A percentile compares a stretch with the other conserved stretches of the same genome.
Evolutionary conservation across 2,797 vertebrate genomes (phyloP).

Genomic region (Emydoidea blandingii): DNA sequence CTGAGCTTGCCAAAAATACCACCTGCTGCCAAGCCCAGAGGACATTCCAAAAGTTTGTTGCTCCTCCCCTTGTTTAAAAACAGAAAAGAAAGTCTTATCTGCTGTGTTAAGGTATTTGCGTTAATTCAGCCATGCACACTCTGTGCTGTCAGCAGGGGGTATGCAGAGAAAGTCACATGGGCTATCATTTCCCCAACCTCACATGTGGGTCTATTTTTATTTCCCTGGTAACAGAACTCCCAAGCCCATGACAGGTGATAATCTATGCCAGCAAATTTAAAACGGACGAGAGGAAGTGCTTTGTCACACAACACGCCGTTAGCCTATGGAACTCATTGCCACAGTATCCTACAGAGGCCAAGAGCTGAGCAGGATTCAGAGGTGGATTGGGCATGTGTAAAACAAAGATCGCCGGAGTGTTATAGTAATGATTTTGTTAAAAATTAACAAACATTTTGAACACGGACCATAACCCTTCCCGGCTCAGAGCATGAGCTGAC

Average conservation of each 20-base stretch:
- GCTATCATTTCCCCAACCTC: not conserved
- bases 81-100: not conserved
- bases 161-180: not conserved
- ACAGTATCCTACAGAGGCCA: not conserved
- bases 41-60: slow-evolving; percentile 54
- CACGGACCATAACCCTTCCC: not conserved
- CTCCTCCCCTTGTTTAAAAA: not conserved
- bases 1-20: not conserved
- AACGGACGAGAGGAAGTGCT: not conserved
- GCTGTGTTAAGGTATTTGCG: not conserved
- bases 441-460: not conserved
- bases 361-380: not conserved
- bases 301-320: not conserved
- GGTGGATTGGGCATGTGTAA: too few species aligned
- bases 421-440: not conserved
- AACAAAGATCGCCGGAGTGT: not conserved
- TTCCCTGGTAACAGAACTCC: not conserved
- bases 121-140: not conserved
- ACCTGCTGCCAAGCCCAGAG: not conserved
- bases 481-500: not conserved
- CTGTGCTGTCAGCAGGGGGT: not conserved
- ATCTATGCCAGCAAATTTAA: not conserved
- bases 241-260: not conserved
- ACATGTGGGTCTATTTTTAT: not conserved
- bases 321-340: not conserved